Percentiles rank a stretch among this genome's conserved stretches.
phyloP scores from a whole-genome alignment of 2,888 invertebrate genomes.

The Eupeodes luniger region DNA sequence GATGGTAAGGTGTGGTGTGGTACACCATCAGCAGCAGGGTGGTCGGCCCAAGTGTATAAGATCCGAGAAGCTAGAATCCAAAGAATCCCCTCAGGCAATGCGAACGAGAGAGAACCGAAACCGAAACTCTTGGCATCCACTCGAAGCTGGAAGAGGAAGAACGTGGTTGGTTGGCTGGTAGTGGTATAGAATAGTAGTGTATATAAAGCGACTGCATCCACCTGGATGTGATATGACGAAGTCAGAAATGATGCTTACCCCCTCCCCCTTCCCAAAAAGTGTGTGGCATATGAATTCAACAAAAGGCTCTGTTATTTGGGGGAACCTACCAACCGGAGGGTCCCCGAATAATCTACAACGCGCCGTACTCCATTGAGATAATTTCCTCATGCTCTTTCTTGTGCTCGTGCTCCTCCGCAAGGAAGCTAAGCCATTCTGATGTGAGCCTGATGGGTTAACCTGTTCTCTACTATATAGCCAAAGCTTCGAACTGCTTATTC shows the following conservation, averaged over 20 bases:
- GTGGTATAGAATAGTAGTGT: neutral
- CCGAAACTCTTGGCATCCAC: constrained; percentile 70
- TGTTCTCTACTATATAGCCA: neutral
- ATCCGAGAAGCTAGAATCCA: constrained; percentile 73
- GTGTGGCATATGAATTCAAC: constrained; percentile 71
- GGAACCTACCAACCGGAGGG: constrained; percentile 38
- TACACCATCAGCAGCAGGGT: neutral
- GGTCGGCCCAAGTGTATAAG: constrained; percentile 58
- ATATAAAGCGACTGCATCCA: constrained; percentile 52
- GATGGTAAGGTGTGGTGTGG: neutral
- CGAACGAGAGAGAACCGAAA: constrained; percentile 69
- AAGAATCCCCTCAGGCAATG: constrained; percentile 68
- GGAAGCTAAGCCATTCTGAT: constrained; percentile 31
- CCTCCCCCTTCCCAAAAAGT: neutral
- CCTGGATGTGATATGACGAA: constrained; percentile 67
- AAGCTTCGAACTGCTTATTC: constrained; percentile 16
- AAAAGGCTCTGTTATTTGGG: constrained; percentile 71
- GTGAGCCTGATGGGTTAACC: constrained; percentile 7
- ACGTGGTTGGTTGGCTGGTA: constrained; percentile 33
- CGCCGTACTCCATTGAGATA: constrained; percentile 63
- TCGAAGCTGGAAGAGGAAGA: constrained; percentile 73
- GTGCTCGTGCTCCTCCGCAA: neutral
- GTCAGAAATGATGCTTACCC: constrained; percentile 50
- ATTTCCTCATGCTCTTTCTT: constrained; percentile 49
- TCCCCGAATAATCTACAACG: constrained; percentile 66